Evolutionary conservation across 2,113 vertebrate species (phyloP).

Genomic region (Manacus vitellinus): DNA sequence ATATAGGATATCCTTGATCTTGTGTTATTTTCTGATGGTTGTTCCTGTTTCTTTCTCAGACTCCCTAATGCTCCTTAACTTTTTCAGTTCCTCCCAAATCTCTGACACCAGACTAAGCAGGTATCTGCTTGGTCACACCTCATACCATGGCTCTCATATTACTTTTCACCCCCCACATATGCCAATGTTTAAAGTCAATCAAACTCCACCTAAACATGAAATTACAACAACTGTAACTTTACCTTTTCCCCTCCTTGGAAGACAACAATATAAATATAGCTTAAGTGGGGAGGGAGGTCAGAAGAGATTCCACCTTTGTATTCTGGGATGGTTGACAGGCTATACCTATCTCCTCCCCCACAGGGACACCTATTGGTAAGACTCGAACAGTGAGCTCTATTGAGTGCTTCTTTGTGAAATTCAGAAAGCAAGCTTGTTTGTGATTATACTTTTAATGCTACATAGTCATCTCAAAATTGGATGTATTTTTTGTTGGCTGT

Average conservation of each 20-base stretch:
- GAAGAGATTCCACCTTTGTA: background rate
- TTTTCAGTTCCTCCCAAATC: background rate
- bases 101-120: background rate
- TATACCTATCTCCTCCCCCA: background rate
- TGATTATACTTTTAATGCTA: background rate
- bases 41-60: background rate
- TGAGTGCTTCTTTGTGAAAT: background rate
- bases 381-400: rapidly evolving
- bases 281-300: background rate
- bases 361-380: background rate
- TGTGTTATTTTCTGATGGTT: background rate
- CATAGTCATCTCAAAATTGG: background rate
- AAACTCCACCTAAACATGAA: background rate
- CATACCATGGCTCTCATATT: background rate
- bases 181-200: background rate
- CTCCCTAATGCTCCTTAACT: background rate
- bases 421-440: background rate
- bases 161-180: background rate
- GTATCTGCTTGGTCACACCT: background rate
- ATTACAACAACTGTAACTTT: background rate
- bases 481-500: background rate
- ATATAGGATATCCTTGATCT: background rate
- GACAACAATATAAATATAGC: background rate
- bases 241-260: background rate
- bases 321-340: background rate